Evolutionary conservation across 2,113 vertebrate species (phyloP), one percentile per base, ranked within the genome.

Genomic region (Nothoprocta perdicaria): DNA sequence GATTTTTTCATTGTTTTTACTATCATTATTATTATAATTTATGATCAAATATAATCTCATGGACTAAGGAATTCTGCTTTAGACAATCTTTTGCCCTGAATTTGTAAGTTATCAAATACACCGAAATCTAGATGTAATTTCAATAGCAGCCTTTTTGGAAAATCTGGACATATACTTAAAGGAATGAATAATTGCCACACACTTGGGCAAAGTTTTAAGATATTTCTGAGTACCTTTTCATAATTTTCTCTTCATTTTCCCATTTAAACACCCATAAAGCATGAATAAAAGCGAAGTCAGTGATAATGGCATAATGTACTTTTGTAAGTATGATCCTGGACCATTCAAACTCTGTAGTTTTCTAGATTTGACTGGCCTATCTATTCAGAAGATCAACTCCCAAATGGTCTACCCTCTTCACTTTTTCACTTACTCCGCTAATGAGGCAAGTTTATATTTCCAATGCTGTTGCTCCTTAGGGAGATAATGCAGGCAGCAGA

Each of bases 151-250:
- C 75, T 26, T 76, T 80, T 72, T 76, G 19, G 33, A 73, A 84
- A 57, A 5, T 68, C 38, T 86, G 16, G 15, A 13, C 18, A 75
- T 6, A 78, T n/a, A 46, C 43, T 68, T 33, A 88, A 86, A 60
- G 13, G 27, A 2, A 38, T 80, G 21, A 78, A 67, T 43, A 68
- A 80, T 10, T 75, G 7, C 68, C 15, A 74, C 41, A 65, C 15
- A 24, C 27, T 55, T 61, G 74, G 22, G 2, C 31, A 81, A 57
- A 45, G 31, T 75, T 31, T 43, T 84, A 43, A 84, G 3, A 88
- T 86, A 81, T 68, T 94, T 68, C 50, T 84, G 40, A 82, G 23
- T 4, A 65, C 29, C 29, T 82, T 48, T 80, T 73, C 53, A 76
- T 58, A 80, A 57, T 84, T 66, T 91, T 89, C 12, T 76, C 29